phyloP scores from a whole-genome alignment of 1,140 invertebrate species.

The Anadara kagoshimensis region DNA sequence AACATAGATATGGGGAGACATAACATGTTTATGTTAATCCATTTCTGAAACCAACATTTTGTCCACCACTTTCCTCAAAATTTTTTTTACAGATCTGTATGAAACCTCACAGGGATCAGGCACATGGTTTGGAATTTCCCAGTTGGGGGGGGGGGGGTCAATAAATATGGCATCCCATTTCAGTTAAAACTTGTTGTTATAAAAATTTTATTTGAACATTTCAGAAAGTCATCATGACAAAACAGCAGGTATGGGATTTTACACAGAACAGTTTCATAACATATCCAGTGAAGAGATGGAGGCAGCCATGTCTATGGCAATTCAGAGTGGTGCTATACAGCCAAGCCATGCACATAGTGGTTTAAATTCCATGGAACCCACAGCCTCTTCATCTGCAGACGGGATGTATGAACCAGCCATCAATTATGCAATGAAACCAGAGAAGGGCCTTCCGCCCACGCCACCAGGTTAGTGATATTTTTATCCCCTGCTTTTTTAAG shows the following conservation, averaged over 20 bases:
- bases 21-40: too few relatives aligned
- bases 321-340: constrained; percentile 1
- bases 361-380: constrained; percentile 28
- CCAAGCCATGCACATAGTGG: constrained; percentile 7
- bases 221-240: constrained; percentile 11
- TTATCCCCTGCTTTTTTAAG: too few relatives aligned
- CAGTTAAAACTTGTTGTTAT: too few relatives aligned
- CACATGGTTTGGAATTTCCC: too few relatives aligned
- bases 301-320: constrained; percentile 17
- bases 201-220: background rate
- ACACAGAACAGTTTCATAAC: constrained; percentile 42
- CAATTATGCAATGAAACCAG: constrained; percentile 49
- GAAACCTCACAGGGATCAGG: too few relatives aligned
- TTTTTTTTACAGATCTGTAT: too few relatives aligned
- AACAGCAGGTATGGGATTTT: constrained; percentile 13
- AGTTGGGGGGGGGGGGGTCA: too few relatives aligned
- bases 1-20: too few relatives aligned
- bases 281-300: constrained; percentile 23
- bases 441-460: constrained; percentile 50
- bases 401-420: constrained; percentile 32
- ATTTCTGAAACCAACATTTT: too few relatives aligned
- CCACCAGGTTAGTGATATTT: constrained; percentile 45
- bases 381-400: constrained; percentile 31
- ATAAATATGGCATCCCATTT: too few relatives aligned
- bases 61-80: too few relatives aligned